Evolutionary conservation across 2,113 vertebrate genomes (phyloP).

Genomic region (Muscicapa adusta): DNA sequence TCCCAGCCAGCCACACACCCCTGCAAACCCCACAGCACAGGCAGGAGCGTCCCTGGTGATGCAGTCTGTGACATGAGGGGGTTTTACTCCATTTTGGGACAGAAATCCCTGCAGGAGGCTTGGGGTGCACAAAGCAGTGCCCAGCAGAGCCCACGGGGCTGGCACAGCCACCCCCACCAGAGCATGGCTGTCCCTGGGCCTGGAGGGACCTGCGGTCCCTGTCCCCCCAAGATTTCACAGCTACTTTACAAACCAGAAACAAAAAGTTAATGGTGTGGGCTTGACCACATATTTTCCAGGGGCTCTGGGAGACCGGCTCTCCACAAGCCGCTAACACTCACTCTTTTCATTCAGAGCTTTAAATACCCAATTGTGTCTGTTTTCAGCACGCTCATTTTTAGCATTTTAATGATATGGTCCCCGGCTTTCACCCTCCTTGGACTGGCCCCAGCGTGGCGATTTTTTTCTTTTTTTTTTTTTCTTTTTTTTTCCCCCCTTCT

Average conservation of each 20-base stretch:
- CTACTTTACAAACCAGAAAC: slow-evolving; percentile 14
- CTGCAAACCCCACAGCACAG: neutral
- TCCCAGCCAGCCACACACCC: neutral
- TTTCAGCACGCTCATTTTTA: slow-evolving; percentile 61
- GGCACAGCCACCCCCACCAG: neutral
- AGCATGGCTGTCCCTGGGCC: accelerated
- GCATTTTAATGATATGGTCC: slow-evolving; percentile 58
- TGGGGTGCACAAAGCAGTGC: neutral
- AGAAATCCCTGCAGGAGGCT: accelerated
- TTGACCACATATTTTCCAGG: slow-evolving; percentile 60
- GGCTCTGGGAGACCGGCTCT: slow-evolving; percentile 55
- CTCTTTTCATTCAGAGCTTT: slow-evolving; percentile 61
- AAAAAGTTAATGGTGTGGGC: slow-evolving; percentile 13
- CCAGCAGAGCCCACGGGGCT: accelerated
- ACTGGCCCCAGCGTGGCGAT: neutral
- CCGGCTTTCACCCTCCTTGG: slow-evolving; percentile 12
- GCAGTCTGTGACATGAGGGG: accelerated
- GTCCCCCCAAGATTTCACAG: neutral
- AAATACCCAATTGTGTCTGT: slow-evolving; percentile 60
- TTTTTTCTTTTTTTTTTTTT: too few species aligned
- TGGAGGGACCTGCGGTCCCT: neutral
- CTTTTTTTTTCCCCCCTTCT: neutral
- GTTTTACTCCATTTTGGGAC: neutral
- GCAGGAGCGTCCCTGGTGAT: neutral
- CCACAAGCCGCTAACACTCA: slow-evolving; percentile 18